Base-by-base conservation (phyloP, 2,113 vertebrate genomes). In the Mandrillus leucophaeus region DNA sequence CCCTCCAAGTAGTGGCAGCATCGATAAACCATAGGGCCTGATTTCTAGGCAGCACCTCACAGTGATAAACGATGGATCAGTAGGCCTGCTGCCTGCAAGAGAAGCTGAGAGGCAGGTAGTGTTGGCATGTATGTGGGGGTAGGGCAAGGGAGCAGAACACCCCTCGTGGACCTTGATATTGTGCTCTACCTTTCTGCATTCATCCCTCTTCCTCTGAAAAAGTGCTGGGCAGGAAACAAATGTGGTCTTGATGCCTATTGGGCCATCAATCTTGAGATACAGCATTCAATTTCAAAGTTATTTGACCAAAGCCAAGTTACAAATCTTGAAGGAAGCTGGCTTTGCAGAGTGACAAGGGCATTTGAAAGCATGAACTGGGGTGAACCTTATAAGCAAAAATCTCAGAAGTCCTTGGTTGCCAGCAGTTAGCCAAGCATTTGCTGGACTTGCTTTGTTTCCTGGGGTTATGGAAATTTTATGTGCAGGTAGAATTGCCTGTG, bases 251-350 rank as follows among this genome's bases (percentile, higher is more conserved):
- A 57, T 66, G 70, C 32, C 90, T 78, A 43, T 48, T 16, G n/a
- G 32, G 55, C 75, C 86, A 83, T 79, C 87, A 78, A 50, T 90
- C 96, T 87, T 87, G 59, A 95, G 61, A 73, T 9, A 73, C 0
- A 72, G 27, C 72, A 23, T 90, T 96, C 87, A 66, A 76, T 95
- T 86, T 90, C 83, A 84, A 87, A 76, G 81, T 83, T 83, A 83
- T 68, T 94, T 93, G 96, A 90, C 90, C 88, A 80, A 90, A 93
- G 75, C 45, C 93, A 95, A 76, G 79, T 81, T 55, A 52, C 90
- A 93, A 90, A 88, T 93, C 93, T 91, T 59, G 22, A 84, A 30
- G n/a, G 72, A 66, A 32, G 35, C 50, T 79, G 76, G n/a, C 55
- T 92, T 92, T 88, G 75, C 88, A 66, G 81, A 95, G 40, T 90